Conservation (phyloP, 2,797 vertebrate species). For the Phalanger gymnotis region DNA sequence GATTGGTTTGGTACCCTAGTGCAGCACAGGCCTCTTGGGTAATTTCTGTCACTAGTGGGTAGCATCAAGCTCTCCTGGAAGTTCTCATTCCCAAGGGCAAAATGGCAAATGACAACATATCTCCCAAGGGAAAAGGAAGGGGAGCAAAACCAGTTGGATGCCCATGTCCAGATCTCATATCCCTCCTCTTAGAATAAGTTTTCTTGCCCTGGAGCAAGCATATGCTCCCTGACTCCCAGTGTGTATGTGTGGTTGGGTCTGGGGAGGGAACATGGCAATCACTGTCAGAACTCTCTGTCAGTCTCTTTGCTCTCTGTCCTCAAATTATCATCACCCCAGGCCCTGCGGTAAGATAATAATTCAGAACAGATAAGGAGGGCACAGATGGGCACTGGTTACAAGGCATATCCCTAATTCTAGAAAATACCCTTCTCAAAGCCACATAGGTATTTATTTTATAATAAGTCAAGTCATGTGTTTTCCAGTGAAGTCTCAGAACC, state of each 20-base stretch:
- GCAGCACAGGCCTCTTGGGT: neutral
- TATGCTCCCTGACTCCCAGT: neutral
- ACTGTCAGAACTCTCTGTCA: neutral
- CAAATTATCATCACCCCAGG: neutral
- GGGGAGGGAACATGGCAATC: neutral
- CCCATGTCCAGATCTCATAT: neutral
- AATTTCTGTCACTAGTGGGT: neutral
- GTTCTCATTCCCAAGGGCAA: neutral
- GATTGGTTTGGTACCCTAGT: neutral
- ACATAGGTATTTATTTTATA: constrained; percentile 2
- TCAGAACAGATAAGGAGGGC: neutral
- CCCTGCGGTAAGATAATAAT: neutral
- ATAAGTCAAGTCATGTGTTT: neutral
- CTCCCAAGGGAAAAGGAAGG: neutral
- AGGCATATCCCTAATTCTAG: neutral
- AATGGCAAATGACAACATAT: neutral
- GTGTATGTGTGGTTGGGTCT: neutral
- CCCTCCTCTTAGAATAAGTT: neutral
- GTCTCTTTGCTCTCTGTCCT: neutral
- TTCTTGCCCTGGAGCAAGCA: neutral
- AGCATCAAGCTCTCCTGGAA: neutral
- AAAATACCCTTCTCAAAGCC: neutral
- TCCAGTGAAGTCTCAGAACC: neutral
- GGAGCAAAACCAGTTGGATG: neutral
- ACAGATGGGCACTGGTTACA: neutral